These are phyloP conservation scores for Argyrosomus regius DNA, from an alignment of 2,797 vertebrate genomes.

Conservation along the genomic window DNA sequence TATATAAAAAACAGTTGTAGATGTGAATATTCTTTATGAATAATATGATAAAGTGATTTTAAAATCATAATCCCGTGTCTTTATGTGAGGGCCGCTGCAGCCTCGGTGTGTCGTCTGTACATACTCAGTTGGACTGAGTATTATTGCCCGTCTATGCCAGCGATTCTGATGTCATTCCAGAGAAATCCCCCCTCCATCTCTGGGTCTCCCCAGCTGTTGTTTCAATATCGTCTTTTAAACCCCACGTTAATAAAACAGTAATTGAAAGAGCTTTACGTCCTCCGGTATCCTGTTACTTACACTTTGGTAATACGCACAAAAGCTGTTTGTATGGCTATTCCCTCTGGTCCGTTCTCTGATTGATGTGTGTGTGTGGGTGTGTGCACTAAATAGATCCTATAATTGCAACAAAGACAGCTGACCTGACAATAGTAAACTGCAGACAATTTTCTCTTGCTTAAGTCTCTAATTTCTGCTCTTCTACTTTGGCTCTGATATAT, in stretches of 20 bases:
- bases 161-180: conserved; percentile 78
- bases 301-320: conserved; percentile 73
- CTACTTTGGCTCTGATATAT: conserved; percentile 45
- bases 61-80: not conserved
- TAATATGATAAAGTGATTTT: not conserved
- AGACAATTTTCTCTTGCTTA: conserved; percentile 40
- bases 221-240: conserved; percentile 77
- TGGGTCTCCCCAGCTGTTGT: conserved; percentile 81
- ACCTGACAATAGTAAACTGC: conserved; percentile 57
- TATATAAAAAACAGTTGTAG: conserved; percentile 4
- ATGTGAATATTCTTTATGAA: not conserved
- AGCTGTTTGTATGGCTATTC: conserved; percentile 68
- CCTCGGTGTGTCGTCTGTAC: conserved; percentile 20
- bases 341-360: conserved; percentile 59
- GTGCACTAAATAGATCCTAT: conserved; percentile 60
- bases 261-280: conserved; percentile 79
- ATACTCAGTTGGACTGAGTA: conserved; percentile 51
- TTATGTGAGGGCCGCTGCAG: conserved; percentile 14
- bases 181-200: conserved; percentile 70
- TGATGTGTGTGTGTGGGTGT: conserved; percentile 54
- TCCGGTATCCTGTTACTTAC: conserved; percentile 82
- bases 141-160: conserved; percentile 68
- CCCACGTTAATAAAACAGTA: conserved; percentile 82
- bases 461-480: conserved; percentile 44
- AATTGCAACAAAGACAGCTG: conserved; percentile 76